Evolutionary conservation across 2,113 vertebrate species (phyloP).

Genomic region (Cyprinodon brontotheroides): DNA sequence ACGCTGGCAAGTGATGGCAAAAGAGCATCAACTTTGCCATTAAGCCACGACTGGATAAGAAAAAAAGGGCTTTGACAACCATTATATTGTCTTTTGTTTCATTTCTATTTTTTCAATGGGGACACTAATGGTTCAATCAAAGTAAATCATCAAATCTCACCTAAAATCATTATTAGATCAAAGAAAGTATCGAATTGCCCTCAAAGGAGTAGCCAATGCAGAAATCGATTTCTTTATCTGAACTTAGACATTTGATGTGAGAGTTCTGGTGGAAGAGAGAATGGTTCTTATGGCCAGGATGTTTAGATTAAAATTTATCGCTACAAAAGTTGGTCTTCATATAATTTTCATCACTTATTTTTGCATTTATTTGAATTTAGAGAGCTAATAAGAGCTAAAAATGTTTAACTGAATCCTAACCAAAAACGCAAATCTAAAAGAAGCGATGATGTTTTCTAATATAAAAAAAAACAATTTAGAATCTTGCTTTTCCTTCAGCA

Average conservation of each 20-base stretch:
- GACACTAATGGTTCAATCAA: too few species aligned
- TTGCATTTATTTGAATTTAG: neutral
- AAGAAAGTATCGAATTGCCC: neutral
- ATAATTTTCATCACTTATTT: neutral
- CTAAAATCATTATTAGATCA: neutral
- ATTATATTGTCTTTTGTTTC: too few species aligned
- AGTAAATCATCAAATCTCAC: too few species aligned
- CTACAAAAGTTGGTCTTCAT: constrained; percentile 3
- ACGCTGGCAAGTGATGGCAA: too few species aligned
- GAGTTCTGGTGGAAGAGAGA: neutral
- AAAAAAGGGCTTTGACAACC: too few species aligned
- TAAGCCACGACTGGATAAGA: neutral
- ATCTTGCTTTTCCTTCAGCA: neutral
- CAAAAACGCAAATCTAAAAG: neutral
- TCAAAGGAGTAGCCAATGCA: neutral
- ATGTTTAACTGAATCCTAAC: neutral
- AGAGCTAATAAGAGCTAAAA: neutral
- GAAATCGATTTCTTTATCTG: constrained; percentile 19
- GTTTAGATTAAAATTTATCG: constrained; percentile 10
- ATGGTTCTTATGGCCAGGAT: constrained; percentile 1
- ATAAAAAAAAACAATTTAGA: neutral
- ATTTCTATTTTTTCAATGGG: too few species aligned
- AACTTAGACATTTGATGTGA: constrained; percentile 15
- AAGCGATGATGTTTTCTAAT: neutral
- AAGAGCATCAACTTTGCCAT: neutral